phyloP scores from a whole-genome alignment of 2,797 vertebrate genomes.

The Spheniscus humboldti region DNA sequence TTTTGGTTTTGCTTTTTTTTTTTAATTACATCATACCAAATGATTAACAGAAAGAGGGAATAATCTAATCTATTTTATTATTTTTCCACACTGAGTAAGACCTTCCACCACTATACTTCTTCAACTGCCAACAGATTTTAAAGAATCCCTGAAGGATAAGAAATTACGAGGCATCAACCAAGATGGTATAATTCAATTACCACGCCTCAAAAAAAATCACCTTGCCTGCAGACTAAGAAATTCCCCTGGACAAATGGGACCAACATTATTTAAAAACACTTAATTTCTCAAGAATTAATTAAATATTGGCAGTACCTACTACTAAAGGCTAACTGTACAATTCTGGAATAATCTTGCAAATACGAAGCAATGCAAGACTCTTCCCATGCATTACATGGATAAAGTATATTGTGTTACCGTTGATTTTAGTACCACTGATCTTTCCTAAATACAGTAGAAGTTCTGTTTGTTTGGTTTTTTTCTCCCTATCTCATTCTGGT shows the following conservation, averaged over 20 bases:
- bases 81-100: background rate
- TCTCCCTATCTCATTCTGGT: background rate
- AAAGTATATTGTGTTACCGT: background rate
- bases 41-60: background rate
- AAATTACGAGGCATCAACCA: background rate
- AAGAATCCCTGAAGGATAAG: background rate
- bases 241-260: background rate
- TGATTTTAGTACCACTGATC: background rate
- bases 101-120: background rate
- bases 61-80: background rate
- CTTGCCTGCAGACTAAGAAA: background rate
- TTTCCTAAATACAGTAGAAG: background rate
- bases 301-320: background rate
- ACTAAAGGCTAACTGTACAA: background rate
- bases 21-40: background rate
- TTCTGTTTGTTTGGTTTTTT: too few relatives aligned
- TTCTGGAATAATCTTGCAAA: background rate
- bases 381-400: background rate
- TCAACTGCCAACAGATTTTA: background rate
- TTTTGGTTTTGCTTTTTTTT: too few relatives aligned
- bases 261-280: background rate
- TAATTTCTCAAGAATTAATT: background rate
- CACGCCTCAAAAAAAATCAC: background rate
- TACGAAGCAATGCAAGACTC: rapidly evolving
- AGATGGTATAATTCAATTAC: background rate